Base-by-base conservation (phyloP, 2,113 vertebrate genomes). In the Coregonus clupeaformis region DNA sequence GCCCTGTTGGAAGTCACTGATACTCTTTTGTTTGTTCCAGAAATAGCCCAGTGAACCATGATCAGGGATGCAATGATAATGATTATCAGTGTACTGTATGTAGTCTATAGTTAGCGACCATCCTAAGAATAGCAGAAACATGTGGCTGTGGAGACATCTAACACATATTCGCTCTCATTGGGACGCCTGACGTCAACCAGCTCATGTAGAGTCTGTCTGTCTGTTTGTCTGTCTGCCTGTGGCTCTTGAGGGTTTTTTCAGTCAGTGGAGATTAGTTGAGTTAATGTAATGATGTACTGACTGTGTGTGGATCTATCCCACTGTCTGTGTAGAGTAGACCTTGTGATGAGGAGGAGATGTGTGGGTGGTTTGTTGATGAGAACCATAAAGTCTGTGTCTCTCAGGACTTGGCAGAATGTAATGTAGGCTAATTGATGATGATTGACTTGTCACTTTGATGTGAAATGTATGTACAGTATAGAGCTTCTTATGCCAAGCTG, bases 1-100 rank as follows among this genome's bases (percentile, higher is more conserved):
- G 9, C 45, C 32, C 49, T 45, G 68, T 13, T 14, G 63, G 49
- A 72, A 1, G 59, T 65, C 72, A 29, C 25, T 47, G 25, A 69
- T 64, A 67, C 67, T 29, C 29, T n/a, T n/a, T n/a, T 13, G 0
- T 73, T 57, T 65, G 42, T 22, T 64, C 2, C 57, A 32, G 45
- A 73, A 67, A 73, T 73, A 66, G 72, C 68, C 74, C 66, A 18
- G 57, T 11, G 71, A 78, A 68, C 67, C 36, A 18, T 69, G 12
- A 69, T 55, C 42, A 30, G 49, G 63, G 49, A 67, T 60, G 65
- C 30, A 22, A 16, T 64, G 62, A 67, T 42, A 36, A 67, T 42
- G 30, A 36, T 67, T n/a, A 67, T 27, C 65, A 32, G 2, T 36
- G 29, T 64, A 27, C 7, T 64, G 60, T n/a, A 12, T 64, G 30